Conservation (phyloP, 1,140 invertebrate genomes). For the Coelopa frigida region DNA sequence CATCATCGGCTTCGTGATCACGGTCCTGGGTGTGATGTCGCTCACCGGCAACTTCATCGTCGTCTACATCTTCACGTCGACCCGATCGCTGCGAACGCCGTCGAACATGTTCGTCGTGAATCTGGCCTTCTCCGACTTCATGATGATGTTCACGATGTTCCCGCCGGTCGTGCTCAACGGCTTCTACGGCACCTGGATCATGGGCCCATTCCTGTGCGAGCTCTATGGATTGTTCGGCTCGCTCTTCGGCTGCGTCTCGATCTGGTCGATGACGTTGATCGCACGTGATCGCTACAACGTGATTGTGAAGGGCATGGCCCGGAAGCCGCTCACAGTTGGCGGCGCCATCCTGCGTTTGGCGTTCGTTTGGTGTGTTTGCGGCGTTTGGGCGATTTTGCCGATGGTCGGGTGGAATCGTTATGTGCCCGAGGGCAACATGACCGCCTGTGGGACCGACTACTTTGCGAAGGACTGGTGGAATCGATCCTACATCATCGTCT, state of each 20-base stretch:
- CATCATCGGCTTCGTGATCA: constrained; percentile 68
- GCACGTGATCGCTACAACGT: constrained; percentile 78
- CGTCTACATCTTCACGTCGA: constrained; percentile 71
- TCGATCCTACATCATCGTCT: constrained; percentile 58
- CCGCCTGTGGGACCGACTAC: constrained; percentile 73
- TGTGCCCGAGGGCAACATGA: constrained; percentile 74
- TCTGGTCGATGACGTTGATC: constrained; percentile 78
- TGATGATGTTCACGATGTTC: constrained; percentile 72
- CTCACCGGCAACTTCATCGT: constrained; percentile 73
- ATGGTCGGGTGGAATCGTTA: constrained; percentile 77
- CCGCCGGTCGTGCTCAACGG: constrained; percentile 73
- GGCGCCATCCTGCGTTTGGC: constrained; percentile 61
- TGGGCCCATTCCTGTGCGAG: constrained; percentile 66
- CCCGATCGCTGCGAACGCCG: constrained; percentile 66
- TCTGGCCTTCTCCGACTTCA: constrained; percentile 70
- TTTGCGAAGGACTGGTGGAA: constrained; percentile 57
- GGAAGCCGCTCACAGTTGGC: constrained; percentile 62
- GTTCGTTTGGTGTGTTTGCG: constrained; percentile 60
- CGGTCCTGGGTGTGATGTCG: constrained; percentile 61
- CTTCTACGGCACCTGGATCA: constrained; percentile 70
- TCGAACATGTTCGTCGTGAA: constrained; percentile 76
- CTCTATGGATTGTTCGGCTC: constrained; percentile 72
- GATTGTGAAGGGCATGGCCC: constrained; percentile 70
- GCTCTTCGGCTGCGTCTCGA: constrained; percentile 70
- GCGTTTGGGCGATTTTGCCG: constrained; percentile 63